These are phyloP conservation scores for Acipenser oxyrinchus DNA, from an alignment of 2,797 vertebrate species.

Conservation along the genomic window DNA sequence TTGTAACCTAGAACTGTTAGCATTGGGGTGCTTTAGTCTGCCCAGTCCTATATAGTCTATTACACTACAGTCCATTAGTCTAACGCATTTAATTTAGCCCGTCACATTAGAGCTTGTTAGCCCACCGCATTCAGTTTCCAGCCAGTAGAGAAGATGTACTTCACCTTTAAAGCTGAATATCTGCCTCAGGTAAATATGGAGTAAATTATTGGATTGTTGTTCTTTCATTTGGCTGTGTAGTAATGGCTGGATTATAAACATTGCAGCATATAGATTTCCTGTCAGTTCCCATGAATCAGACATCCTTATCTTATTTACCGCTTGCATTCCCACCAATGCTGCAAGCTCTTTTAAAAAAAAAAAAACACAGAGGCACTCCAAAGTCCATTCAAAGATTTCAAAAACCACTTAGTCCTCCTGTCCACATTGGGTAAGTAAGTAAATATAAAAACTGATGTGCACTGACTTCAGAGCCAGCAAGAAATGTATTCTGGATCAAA, in stretches of 20 bases:
- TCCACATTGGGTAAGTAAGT: constrained; percentile 56
- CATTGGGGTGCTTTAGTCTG: no score
- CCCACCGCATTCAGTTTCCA: neutral
- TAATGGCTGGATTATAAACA: constrained; percentile 69
- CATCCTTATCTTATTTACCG: constrained; percentile 60
- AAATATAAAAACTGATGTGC: constrained; percentile 48
- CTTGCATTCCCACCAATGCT: constrained; percentile 43
- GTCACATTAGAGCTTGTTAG: neutral
- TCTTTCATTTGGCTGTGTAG: constrained; percentile 64
- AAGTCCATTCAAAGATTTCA: constrained; percentile 24
- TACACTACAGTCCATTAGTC: no score
- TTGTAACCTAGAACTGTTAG: no score
- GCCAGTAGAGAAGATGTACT: constrained; percentile 20
- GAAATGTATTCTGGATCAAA: constrained; percentile 65
- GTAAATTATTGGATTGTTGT: constrained; percentile 67
- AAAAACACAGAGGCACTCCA: neutral
- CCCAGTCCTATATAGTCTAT: neutral
- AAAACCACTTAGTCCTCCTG: constrained; percentile 40
- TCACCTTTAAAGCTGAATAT: constrained; percentile 27
- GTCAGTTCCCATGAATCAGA: constrained; percentile 75
- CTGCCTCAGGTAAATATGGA: constrained; percentile 44
- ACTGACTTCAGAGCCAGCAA: constrained; percentile 46
- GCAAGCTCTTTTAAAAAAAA: constrained; percentile 38
- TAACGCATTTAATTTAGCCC: neutral
- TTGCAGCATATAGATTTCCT: constrained; percentile 75